Conservation (phyloP, 2,797 vertebrate genomes). For the Lutjanus argentimaculatus region DNA sequence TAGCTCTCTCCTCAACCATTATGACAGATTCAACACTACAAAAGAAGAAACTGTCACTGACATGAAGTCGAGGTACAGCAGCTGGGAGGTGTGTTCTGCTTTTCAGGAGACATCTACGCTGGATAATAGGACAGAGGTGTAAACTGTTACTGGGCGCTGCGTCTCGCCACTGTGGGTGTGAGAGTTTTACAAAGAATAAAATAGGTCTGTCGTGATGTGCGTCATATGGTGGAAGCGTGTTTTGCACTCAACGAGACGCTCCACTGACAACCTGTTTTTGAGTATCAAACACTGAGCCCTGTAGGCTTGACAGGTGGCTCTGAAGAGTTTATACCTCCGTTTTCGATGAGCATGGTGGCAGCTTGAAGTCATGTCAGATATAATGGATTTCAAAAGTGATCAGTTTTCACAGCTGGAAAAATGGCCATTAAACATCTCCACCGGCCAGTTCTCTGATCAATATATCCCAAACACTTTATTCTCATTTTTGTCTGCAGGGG, state of each 20-base stretch:
- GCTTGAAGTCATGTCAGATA: constrained; percentile 24
- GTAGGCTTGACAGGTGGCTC: constrained; percentile 53
- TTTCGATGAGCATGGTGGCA: constrained; percentile 26
- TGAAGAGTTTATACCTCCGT: constrained; percentile 28
- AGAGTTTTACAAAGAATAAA: constrained; percentile 17
- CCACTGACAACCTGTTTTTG: constrained; percentile 72
- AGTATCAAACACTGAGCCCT: constrained; percentile 66
- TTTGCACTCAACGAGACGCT: constrained; percentile 69
- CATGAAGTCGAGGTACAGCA: constrained; percentile 39
- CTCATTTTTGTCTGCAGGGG: constrained; percentile 25
- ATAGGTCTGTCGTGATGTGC: constrained; percentile 49
- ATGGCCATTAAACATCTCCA: constrained; percentile 20
- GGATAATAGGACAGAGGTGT: constrained; percentile 41
- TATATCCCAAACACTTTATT: constrained; percentile 17
- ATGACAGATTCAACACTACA: constrained; percentile 39
- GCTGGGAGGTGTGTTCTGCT: constrained; percentile 53
- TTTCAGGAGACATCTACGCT: constrained; percentile 35
- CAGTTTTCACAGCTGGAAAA: constrained; percentile 28
- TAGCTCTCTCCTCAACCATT: constrained; percentile 38
- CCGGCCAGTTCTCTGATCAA: constrained; percentile 13
- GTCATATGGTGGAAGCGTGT: constrained; percentile 71
- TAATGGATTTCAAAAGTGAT: constrained; percentile 23
- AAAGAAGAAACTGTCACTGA: constrained; percentile 38
- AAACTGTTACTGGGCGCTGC: constrained; percentile 34
- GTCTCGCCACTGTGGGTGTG: constrained; percentile 26